Evolutionary conservation across 2,888 invertebrate genomes (phyloP).

Genomic region (Epistrophe grossulariae): DNA sequence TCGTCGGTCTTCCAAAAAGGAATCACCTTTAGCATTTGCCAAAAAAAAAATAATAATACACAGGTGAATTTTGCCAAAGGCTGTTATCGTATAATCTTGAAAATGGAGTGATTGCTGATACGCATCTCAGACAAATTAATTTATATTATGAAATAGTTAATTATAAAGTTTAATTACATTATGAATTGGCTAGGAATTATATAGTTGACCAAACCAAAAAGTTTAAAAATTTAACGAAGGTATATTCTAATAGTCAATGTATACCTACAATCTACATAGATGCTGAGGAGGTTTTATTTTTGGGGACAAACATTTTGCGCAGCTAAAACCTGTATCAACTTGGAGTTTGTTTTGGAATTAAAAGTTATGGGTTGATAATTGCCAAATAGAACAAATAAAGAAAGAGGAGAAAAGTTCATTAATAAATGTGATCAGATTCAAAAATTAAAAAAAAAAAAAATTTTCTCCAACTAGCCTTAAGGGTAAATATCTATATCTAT

Average conservation of each 20-base stretch:
- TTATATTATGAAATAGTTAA: background rate
- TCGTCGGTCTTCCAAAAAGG: background rate
- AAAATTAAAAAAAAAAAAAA: no score
- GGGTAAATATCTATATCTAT: no score
- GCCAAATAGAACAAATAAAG: no score
- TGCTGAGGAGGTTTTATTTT: no score
- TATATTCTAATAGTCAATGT: background rate
- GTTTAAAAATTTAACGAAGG: background rate
- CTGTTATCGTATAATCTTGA: slow-evolving; percentile 5
- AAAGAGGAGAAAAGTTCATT: no score
- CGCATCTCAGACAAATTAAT: background rate
- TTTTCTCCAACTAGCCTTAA: background rate
- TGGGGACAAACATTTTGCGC: no score
- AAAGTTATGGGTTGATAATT: no score
- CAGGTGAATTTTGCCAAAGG: slow-evolving; percentile 31
- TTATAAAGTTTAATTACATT: background rate
- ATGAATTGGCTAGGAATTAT: background rate
- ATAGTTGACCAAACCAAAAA: background rate
- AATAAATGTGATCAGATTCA: no score
- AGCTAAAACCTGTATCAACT: no score
- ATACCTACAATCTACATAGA: no score
- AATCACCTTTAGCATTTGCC: slow-evolving; percentile 20
- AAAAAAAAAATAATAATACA: background rate
- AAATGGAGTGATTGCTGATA: slow-evolving; percentile 8
- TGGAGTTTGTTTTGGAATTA: no score